phyloP scores from a whole-genome alignment of 2,888 invertebrate genomes.

The Sipha maydis region DNA sequence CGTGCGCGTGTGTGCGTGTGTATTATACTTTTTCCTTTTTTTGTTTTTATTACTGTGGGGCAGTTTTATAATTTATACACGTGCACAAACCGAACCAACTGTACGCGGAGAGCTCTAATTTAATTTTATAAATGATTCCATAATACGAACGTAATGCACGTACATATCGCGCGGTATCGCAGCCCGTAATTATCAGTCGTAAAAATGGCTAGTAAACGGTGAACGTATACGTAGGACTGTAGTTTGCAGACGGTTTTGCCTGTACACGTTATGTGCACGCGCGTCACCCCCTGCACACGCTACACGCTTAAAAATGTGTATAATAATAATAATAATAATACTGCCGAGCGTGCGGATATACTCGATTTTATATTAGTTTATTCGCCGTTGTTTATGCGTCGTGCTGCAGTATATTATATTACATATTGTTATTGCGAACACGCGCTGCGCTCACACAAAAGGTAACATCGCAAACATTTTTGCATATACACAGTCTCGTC shows the following conservation, averaged over 20 bases:
- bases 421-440: not conserved
- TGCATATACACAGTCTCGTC: not conserved
- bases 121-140: slow-evolving; percentile 46
- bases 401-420: no score
- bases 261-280: no score
- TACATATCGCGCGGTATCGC: not conserved
- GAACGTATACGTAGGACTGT: not conserved
- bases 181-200: slow-evolving; percentile 55
- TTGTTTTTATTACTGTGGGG: slow-evolving; percentile 35
- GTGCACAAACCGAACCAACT: not conserved
- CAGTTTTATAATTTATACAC: not conserved
- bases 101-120: slow-evolving; percentile 21
- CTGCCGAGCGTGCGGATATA: not conserved
- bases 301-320: no score
- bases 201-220: not conserved
- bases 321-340: no score
- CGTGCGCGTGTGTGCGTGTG: not conserved
- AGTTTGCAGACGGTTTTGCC: no score
- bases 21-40: not conserved
- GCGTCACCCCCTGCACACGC: no score
- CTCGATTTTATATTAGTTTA: slow-evolving; percentile 2
- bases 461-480: not conserved
- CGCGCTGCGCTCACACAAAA: not conserved
- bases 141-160: not conserved
- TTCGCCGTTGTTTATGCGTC: not conserved